Conservation (phyloP, 2,797 vertebrate species). For the Macrochelys suwanniensis region DNA sequence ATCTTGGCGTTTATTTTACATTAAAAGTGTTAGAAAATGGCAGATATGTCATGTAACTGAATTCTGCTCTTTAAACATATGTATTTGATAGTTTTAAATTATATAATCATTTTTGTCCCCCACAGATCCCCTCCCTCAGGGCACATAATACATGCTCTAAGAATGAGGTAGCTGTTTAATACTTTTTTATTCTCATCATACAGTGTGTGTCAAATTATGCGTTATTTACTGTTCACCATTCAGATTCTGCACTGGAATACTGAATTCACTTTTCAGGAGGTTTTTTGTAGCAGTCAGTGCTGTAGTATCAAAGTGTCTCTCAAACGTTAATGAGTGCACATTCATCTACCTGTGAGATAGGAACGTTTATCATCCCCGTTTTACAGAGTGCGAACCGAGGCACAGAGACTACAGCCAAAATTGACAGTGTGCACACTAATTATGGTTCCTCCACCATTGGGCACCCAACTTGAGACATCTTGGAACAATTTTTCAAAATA, state of each 20-base stretch:
- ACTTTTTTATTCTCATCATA: background rate
- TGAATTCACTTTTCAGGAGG: background rate
- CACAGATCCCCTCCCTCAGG: background rate
- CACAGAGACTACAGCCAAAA: constrained; percentile 56
- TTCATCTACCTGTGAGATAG: constrained; percentile 67
- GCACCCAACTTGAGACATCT: background rate
- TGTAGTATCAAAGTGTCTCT: background rate
- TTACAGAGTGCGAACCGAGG: constrained; percentile 50
- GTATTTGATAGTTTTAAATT: constrained; percentile 56
- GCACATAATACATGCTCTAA: background rate
- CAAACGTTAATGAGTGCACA: background rate
- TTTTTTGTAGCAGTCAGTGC: background rate
- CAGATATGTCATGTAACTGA: constrained; percentile 22
- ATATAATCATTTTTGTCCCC: background rate
- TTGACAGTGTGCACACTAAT: background rate
- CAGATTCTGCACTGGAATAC: background rate
- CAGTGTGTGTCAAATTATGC: background rate
- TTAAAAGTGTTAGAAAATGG: constrained; percentile 42
- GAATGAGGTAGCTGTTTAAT: background rate
- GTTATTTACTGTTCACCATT: background rate
- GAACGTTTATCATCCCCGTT: constrained; percentile 31
- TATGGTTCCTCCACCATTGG: background rate
- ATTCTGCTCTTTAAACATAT: background rate
- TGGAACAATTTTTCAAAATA: background rate
- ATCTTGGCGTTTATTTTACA: background rate